Base-by-base conservation (phyloP, 2,113 vertebrate genomes). In the Catharus bicknelli region DNA sequence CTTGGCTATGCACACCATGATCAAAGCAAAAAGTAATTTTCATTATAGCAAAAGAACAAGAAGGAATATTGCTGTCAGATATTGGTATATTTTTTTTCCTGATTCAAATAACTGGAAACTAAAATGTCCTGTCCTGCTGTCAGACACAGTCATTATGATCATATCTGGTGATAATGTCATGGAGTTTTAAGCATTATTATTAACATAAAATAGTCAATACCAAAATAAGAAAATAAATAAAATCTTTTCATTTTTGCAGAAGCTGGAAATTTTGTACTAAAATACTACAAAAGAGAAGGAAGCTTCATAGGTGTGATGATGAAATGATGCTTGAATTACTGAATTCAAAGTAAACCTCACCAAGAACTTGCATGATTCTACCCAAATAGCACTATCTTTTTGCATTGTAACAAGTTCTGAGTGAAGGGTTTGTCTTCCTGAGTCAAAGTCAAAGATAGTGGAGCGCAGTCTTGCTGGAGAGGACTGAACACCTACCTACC, bases 301-400 rank as follows among this genome's bases (percentile, higher is more conserved):
- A 79, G 4, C 1, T 15, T 70, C 5, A 17, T 36, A 53, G 11
- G 9, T 11, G 0, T 62, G 21, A n/a, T 36, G 18, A 58, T 0
- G 1, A 88, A 75, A 70, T 21, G 3, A n/a, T 38, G 15, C 9
- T 59, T 66, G 25, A 83, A 62, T 42, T 4, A 43, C 17, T 36
- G 9, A 30, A 40, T 75, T 43, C 1, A 1, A 8, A 27, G 9
- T 22, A 67, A 86, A 62, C 19, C 53, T 42, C 6, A 30, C 3
- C 25, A 62, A 32, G 5, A 2, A 10, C 34, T 59, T 53, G 6
- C 48, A 16, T 23, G 14, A 47, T 61, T 79, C 23, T 74, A 30
- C 6, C 7, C 12, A 72, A 59, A 59, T 4, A 68, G 4, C 18
- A 32, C 7, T 36, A 15, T 8, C 0, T 18, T 75, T 67, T 64